Evolutionary conservation across 2,888 invertebrate species (phyloP).

Genomic region (Fabriciana adippe): DNA sequence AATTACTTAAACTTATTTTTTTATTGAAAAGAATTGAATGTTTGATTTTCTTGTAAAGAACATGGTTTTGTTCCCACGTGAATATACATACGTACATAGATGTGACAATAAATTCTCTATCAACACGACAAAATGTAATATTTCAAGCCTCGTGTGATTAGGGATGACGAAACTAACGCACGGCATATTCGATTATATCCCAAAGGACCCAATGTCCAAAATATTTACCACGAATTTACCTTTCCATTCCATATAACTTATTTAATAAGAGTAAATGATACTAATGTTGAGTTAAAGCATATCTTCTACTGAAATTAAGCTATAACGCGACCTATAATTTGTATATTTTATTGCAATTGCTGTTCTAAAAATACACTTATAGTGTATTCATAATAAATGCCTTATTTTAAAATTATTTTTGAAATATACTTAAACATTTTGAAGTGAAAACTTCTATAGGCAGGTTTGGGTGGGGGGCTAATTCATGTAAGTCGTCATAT

Average conservation of each 20-base stretch:
- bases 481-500: too few species aligned
- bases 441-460: too few species aligned
- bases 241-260: constrained; percentile 2
- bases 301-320: not conserved
- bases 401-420: too few species aligned
- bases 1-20: too few species aligned
- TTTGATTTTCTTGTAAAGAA: too few species aligned
- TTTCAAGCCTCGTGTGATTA: constrained; percentile 10
- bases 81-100: not conserved
- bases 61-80: too few species aligned
- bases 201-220: constrained; percentile 15
- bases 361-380: not conserved
- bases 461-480: too few species aligned
- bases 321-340: too few species aligned
- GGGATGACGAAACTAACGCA: constrained; percentile 10
- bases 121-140: constrained; percentile 7
- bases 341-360: not conserved
- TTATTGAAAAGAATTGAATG: too few species aligned
- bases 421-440: too few species aligned
- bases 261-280: constrained; percentile 14
- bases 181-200: constrained; percentile 16
- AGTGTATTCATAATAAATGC: too few species aligned
- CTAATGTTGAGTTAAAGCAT: constrained; percentile 10
- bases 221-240: constrained; percentile 22
- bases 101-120: constrained; percentile 7